Evolutionary conservation across 2,797 vertebrate genomes (phyloP).

Genomic region (Artibeus lituratus): DNA sequence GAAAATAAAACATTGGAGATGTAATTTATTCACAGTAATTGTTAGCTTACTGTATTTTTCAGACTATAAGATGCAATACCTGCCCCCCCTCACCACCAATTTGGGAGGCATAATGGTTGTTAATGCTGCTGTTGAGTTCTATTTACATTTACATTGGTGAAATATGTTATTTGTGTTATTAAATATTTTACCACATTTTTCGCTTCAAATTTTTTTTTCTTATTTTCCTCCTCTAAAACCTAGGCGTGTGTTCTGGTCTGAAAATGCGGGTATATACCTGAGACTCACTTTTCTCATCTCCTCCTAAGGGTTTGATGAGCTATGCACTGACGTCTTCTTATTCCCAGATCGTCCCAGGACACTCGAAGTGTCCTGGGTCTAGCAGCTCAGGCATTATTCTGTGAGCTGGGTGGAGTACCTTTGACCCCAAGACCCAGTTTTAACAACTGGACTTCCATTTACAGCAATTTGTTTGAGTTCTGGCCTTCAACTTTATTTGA

Average conservation of each 20-base stretch:
- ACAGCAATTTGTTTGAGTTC: constrained; percentile 28
- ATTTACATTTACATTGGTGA: no score
- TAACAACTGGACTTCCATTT: constrained; percentile 41
- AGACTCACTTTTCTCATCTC: neutral
- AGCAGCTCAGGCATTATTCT: neutral
- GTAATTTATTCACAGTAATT: neutral
- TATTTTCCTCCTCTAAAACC: no score
- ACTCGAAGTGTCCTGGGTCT: neutral
- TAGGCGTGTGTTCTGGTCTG: no score
- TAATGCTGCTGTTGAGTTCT: no score
- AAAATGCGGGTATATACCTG: no score
- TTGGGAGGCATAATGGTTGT: no score
- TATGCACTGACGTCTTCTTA: neutral
- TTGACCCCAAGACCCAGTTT: neutral
- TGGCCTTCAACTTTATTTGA: constrained; percentile 61
- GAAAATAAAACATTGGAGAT: neutral
- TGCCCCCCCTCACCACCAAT: no score
- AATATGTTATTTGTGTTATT: no score
- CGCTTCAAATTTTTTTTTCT: no score
- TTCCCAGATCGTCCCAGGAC: neutral
- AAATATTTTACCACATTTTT: no score
- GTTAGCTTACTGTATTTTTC: neutral
- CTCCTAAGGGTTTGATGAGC: neutral
- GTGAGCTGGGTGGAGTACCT: neutral
- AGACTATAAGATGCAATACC: no score